Conservation (phyloP, 2,888 invertebrate species). For the Apodemia duryi region DNA sequence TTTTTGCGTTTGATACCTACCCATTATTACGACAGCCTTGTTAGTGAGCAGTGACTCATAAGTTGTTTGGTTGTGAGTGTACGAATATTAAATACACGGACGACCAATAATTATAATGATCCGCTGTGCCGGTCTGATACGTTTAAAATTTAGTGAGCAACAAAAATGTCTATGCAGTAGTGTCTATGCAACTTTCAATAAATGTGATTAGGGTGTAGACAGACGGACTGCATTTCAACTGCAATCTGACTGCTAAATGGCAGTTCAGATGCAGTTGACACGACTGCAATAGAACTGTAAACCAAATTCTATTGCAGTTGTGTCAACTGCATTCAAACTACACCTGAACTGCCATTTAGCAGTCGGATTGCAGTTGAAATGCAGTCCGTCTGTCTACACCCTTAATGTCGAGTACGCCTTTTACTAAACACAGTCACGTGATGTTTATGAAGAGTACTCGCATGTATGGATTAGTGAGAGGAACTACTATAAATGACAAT, state of each 20-base stretch:
- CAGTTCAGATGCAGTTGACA: no score
- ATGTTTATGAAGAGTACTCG: conserved; percentile 26
- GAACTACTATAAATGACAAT: not conserved
- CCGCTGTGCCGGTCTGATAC: conserved; percentile 20
- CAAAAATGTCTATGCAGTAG: conserved; percentile 1
- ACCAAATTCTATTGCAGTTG: no score
- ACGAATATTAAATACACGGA: conserved; percentile 18
- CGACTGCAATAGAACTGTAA: no score
- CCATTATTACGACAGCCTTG: conserved; percentile 31
- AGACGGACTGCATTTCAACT: no score
- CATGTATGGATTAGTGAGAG: not conserved
- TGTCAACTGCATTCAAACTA: no score
- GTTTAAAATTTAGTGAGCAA: conserved; percentile 7
- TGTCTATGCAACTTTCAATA: conserved; percentile 3
- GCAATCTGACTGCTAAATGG: no score
- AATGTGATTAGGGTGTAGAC: conserved; percentile 13
- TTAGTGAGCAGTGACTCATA: conserved; percentile 29
- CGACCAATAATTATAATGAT: conserved; percentile 29
- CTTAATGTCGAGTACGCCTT: conserved; percentile 24
- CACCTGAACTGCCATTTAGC: no score
- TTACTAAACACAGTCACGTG: conserved; percentile 56
- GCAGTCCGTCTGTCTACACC: no score
- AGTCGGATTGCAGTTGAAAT: no score
- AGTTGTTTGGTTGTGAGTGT: conserved; percentile 21
- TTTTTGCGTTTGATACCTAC: conserved; percentile 26